A percentile compares a stretch with the other conserved stretches of the same genome.
Evolutionary conservation across 2,113 vertebrate species (phyloP).

Genomic region (Girardinichthys multiradiatus): DNA sequence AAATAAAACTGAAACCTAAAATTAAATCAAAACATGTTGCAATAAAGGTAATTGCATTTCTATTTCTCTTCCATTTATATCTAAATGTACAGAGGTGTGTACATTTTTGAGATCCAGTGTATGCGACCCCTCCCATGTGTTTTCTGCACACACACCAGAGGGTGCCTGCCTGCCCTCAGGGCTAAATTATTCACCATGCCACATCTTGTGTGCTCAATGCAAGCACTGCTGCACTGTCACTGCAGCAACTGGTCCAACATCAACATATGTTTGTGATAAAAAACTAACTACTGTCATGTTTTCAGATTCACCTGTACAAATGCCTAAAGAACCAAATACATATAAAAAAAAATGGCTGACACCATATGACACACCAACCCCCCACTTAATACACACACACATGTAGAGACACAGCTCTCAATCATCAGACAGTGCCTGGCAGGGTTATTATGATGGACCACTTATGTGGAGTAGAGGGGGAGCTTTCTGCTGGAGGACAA

Average conservation of each 20-base stretch:
- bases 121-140: neutral
- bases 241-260: constrained; percentile 20
- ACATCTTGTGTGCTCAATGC: constrained; percentile 39
- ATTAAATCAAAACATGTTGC: too few relatives aligned
- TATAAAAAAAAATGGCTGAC: constrained; percentile 20
- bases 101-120: neutral
- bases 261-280: constrained; percentile 8
- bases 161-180: constrained; percentile 31
- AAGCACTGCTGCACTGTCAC: constrained; percentile 41
- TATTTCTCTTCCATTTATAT: too few relatives aligned
- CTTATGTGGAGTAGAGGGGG: constrained; percentile 1
- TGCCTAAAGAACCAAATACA: neutral
- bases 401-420: constrained; percentile 45
- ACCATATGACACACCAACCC: constrained; percentile 25
- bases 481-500: constrained; percentile 28
- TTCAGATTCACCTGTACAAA: constrained; percentile 21
- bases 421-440: constrained; percentile 52
- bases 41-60: too few relatives aligned
- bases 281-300: constrained; percentile 40
- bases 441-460: constrained; percentile 38
- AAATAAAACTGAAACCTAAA: too few relatives aligned
- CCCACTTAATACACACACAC: constrained; percentile 10
- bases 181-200: constrained; percentile 60
- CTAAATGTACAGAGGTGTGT: too few relatives aligned
- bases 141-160: neutral